Conservation (phyloP, 1,140 invertebrate species). For the Cephus cinctus region DNA sequence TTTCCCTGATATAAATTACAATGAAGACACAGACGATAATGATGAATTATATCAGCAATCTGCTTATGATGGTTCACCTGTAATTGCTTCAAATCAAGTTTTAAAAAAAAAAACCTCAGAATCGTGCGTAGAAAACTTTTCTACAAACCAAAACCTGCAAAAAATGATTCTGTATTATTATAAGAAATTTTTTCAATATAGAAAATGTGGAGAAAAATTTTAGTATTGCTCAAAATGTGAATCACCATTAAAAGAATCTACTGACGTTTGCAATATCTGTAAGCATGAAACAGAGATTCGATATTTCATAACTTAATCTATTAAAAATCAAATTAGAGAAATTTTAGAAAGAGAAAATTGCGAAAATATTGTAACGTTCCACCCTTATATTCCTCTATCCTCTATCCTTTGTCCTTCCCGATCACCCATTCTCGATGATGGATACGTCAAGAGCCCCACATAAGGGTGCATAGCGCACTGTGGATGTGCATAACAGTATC, state of each 20-base stretch:
- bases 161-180: constrained; percentile 8
- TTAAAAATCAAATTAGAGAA: neutral
- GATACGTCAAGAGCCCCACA: too few species aligned
- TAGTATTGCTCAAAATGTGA: constrained; percentile 10
- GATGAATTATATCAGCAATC: constrained; percentile 4
- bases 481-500: too few species aligned
- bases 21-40: constrained; percentile 2
- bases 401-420: too few species aligned
- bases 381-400: too few species aligned
- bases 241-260: constrained; percentile 3
- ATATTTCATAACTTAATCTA: constrained; percentile 7
- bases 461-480: too few species aligned
- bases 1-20: neutral
- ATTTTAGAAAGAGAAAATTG: constrained; percentile 7
- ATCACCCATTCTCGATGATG: too few species aligned
- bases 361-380: neutral
- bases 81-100: constrained; percentile 1
- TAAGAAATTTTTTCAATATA: constrained; percentile 5
- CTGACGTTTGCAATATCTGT: neutral
- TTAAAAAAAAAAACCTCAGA: constrained; percentile 4
- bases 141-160: neutral
- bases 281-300: neutral
- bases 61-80: constrained; percentile 1
- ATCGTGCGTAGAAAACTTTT: constrained; percentile 7
- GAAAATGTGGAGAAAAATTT: constrained; percentile 2